A percentile compares a stretch with the other conserved stretches of the same genome.
Conservation (phyloP, 2,113 vertebrate genomes). For the Nesogale talazaci region DNA sequence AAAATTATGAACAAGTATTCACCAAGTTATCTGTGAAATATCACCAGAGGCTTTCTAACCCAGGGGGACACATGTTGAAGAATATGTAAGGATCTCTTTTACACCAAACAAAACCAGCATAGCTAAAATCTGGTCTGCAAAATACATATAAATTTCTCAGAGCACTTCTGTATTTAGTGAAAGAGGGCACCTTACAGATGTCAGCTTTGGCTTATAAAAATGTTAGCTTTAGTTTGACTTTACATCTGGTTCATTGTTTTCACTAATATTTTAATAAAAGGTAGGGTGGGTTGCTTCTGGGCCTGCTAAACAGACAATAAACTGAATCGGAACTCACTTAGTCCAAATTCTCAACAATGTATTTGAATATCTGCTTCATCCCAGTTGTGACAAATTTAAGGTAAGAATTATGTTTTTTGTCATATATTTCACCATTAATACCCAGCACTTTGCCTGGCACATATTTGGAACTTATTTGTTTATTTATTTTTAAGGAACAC, state of each 20-base stretch:
- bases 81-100: neutral
- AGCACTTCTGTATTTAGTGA: neutral
- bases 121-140: neutral
- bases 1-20: neutral
- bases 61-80: neutral
- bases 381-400: slow-evolving; percentile 1
- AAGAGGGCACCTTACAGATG: neutral
- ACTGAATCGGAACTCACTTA: neutral
- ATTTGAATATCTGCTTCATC: neutral
- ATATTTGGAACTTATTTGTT: neutral
- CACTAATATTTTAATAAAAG: neutral
- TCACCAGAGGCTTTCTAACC: neutral
- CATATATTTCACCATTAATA: neutral
- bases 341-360: neutral
- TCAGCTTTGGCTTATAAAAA: neutral
- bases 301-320: neutral
- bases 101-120: neutral
- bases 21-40: neutral
- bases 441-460: neutral
- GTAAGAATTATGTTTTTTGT: neutral
- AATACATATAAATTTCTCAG: neutral
- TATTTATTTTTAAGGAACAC: neutral
- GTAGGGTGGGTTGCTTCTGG: neutral
- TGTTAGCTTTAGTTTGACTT: neutral
- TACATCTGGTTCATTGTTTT: neutral